Evolutionary conservation across 2,113 vertebrate genomes (phyloP).

Genomic region (Tetrax tetrax): DNA sequence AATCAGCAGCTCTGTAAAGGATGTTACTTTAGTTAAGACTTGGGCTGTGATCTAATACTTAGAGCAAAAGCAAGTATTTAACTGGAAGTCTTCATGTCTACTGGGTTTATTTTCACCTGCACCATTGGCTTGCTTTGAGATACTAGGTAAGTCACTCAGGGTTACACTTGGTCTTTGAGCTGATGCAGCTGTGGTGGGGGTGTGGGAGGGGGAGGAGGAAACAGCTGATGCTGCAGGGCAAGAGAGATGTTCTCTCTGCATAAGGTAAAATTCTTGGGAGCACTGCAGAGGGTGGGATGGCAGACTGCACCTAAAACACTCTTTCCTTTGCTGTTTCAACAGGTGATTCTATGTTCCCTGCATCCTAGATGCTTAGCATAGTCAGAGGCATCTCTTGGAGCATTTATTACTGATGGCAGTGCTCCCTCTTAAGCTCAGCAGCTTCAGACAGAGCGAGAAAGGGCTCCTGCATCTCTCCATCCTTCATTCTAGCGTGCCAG

Average conservation of each 20-base stretch:
- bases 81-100: background rate
- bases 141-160: conserved; percentile 3
- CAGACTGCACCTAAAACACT: background rate
- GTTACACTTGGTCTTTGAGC: background rate
- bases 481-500: background rate
- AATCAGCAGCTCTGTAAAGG: conserved; percentile 35
- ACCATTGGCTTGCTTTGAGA: background rate
- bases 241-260: background rate
- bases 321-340: background rate
- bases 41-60: background rate
- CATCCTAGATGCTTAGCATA: background rate
- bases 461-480: background rate
- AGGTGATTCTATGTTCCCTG: background rate
- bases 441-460: background rate
- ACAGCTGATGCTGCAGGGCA: background rate
- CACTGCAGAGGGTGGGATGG: background rate
- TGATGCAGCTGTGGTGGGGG: background rate
- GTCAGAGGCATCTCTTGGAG: background rate
- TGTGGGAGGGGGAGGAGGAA: background rate
- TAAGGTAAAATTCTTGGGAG: background rate
- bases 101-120: background rate
- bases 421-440: background rate
- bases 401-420: background rate
- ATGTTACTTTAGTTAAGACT: background rate
- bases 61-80: background rate